Conservation (phyloP, 2,888 invertebrate species). For the Parapristionchus giblindavisi region DNA sequence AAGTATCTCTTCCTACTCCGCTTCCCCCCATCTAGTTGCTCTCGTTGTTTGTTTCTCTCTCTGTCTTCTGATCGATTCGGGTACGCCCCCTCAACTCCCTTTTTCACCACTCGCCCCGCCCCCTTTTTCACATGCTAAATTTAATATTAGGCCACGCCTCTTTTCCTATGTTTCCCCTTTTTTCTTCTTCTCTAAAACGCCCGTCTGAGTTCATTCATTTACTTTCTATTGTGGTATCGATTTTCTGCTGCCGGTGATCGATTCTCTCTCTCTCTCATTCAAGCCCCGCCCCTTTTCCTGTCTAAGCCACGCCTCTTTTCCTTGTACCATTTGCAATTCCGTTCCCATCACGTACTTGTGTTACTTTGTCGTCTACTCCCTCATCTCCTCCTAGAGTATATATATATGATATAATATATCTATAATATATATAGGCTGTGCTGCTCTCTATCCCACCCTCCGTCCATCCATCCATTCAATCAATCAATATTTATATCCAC, state of each 20-base stretch:
- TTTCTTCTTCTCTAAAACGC: constrained; percentile 13
- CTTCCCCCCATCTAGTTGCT: neutral
- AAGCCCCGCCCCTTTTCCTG: neutral
- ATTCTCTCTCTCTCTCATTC: neutral
- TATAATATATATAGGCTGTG: too few relatives aligned
- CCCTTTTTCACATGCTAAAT: constrained; percentile 26
- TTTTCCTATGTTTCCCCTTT: neutral
- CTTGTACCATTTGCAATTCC: too few relatives aligned
- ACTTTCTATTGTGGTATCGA: constrained; percentile 13
- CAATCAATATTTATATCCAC: too few relatives aligned
- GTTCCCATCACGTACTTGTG: constrained; percentile 25
- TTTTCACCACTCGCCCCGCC: neutral
- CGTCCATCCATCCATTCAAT: too few relatives aligned
- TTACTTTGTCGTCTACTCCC: constrained; percentile 28
- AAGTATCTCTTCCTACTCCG: constrained; percentile 14
- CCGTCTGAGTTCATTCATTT: neutral
- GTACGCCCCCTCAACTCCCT: constrained; percentile 14
- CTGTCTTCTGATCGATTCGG: constrained; percentile 16
- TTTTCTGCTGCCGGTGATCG: constrained; percentile 26
- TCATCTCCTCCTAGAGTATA: too few relatives aligned
- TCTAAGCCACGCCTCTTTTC: neutral
- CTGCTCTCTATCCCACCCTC: too few relatives aligned
- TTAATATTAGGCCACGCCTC: neutral
- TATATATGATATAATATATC: too few relatives aligned
- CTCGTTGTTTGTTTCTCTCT: constrained; percentile 31